Conservation (phyloP, 2,797 vertebrate genomes). For the Sebastiscus albofasciatus region DNA sequence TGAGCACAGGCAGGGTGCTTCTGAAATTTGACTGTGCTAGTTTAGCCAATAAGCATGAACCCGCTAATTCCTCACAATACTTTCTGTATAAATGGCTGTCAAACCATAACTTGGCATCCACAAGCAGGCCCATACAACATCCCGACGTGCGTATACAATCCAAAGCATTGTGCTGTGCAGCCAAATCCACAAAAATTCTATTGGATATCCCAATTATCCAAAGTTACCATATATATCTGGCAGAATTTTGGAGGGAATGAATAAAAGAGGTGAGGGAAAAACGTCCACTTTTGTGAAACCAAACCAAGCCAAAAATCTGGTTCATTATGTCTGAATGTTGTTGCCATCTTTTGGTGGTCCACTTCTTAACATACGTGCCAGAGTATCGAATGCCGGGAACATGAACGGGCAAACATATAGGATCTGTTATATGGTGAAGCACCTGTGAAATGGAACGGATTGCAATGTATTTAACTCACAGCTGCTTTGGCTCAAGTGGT, state of each 20-base stretch:
- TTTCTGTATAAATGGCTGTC: not conserved
- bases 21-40: not conserved
- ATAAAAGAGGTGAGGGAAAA: not conserved
- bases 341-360: not conserved
- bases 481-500: constrained; percentile 21
- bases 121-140: not conserved
- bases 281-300: not conserved
- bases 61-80: not conserved
- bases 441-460: constrained; percentile 13
- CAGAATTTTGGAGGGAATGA: not conserved
- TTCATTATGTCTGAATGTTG: not conserved
- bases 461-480: constrained; percentile 13
- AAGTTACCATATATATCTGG: not conserved
- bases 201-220: not conserved
- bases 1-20: not conserved
- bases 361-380: not conserved
- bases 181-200: not conserved
- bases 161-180: not conserved
- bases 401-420: not conserved
- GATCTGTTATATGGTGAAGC: not conserved
- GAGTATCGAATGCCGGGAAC: not conserved
- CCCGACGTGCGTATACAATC: not conserved
- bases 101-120: not conserved
- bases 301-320: not conserved
- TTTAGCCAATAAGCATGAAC: not conserved